phyloP scores from a whole-genome alignment of 2,888 invertebrate genomes.

The Agrenia bidenticulata region DNA sequence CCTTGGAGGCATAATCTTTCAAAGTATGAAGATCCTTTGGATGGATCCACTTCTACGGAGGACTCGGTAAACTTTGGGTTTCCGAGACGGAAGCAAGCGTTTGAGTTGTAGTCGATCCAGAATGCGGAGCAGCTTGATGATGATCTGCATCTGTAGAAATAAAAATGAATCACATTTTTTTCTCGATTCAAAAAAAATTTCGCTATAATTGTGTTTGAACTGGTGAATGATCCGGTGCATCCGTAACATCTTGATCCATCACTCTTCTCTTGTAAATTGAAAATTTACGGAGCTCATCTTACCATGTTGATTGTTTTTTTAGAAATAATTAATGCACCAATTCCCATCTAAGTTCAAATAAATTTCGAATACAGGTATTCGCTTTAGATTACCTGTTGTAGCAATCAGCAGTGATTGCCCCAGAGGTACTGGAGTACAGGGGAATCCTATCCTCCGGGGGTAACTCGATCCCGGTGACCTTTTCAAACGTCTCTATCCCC shows the following conservation, averaged over 20 bases:
- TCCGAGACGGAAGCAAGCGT: slow-evolving; percentile 46
- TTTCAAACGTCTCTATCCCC: slow-evolving; percentile 53
- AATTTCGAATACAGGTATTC: too few species aligned
- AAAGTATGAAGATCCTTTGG: slow-evolving; percentile 47
- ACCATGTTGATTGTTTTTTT: too few species aligned
- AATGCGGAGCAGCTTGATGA: slow-evolving; percentile 51
- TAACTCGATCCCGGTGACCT: slow-evolving; percentile 51
- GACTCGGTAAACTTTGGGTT: slow-evolving; percentile 42
- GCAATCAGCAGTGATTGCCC: slow-evolving; percentile 52
- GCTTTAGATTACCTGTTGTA: slow-evolving; percentile 51
- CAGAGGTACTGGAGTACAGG: slow-evolving; percentile 49
- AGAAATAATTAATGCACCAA: too few species aligned
- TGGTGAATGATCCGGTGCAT: too few species aligned
- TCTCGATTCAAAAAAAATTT: too few species aligned
- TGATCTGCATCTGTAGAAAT: slow-evolving; percentile 49
- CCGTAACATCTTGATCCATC: too few species aligned
- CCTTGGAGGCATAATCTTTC: slow-evolving; percentile 51
- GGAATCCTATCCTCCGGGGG: slow-evolving; percentile 49
- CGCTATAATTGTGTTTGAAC: too few species aligned
- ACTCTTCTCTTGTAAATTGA: too few species aligned
- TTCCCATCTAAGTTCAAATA: too few species aligned
- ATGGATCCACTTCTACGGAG: slow-evolving; percentile 42
- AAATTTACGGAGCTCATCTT: too few species aligned
- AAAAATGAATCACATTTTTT: too few species aligned
- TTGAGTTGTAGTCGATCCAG: slow-evolving; percentile 50